Conservation (phyloP, 1,140 invertebrate species). For the Wiebesia pumilae region DNA sequence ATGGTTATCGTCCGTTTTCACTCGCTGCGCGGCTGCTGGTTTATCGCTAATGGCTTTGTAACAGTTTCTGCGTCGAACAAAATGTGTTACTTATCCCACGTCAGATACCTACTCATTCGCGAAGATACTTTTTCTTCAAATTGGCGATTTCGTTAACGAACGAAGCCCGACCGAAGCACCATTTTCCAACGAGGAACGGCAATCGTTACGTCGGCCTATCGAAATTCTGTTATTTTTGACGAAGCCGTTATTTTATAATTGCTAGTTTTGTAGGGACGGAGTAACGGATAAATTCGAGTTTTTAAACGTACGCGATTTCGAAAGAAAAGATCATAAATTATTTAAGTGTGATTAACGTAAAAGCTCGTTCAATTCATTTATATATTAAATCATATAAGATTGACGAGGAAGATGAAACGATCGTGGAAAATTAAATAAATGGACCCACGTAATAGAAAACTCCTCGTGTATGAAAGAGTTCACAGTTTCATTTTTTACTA, state of each 20-base stretch:
- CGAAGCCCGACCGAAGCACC: background rate
- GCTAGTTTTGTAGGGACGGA: background rate
- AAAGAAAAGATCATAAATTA: background rate
- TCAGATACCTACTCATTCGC: background rate
- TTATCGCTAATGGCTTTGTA: conserved; percentile 28
- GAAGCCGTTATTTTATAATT: background rate
- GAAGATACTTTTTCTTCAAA: background rate
- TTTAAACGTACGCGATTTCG: background rate
- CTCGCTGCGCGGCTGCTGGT: background rate
- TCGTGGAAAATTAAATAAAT: conserved; percentile 2
- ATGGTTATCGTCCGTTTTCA: conserved; percentile 24
- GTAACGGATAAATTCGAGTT: background rate
- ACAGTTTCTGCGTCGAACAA: conserved; percentile 13
- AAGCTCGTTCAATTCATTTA: background rate
- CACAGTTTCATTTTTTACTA: background rate
- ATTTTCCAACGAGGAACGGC: background rate
- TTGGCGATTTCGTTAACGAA: background rate
- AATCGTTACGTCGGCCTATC: background rate
- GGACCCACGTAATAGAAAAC: background rate
- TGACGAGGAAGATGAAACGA: background rate
- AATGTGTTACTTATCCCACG: background rate
- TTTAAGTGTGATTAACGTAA: background rate
- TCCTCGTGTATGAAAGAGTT: background rate
- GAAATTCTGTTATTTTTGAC: background rate
- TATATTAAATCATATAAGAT: background rate